These are phyloP conservation scores for Podarcis siculus DNA, from an alignment of 2,797 vertebrate species.

Conservation along the genomic window DNA sequence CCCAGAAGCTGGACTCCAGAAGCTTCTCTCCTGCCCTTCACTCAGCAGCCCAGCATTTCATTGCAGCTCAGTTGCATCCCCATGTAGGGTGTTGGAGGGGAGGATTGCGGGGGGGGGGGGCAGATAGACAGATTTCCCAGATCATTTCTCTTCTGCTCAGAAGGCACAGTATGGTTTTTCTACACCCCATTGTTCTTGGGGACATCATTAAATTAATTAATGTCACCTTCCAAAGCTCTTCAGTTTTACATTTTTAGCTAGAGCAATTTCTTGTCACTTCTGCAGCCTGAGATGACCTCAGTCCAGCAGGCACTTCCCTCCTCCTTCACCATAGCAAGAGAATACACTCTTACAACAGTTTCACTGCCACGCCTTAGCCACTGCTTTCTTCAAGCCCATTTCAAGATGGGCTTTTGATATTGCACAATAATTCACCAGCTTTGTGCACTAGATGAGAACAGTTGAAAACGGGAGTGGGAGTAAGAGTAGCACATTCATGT, in stretches of 20 bases:
- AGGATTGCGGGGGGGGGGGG: neutral
- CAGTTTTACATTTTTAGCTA: neutral
- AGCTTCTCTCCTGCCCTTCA: neutral
- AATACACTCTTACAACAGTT: neutral
- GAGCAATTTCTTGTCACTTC: neutral
- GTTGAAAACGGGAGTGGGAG: neutral
- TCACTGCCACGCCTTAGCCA: neutral
- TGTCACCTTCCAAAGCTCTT: neutral
- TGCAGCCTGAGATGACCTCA: neutral
- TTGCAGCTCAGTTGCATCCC: neutral
- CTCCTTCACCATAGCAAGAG: neutral
- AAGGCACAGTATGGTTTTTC: neutral
- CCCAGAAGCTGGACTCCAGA: neutral
- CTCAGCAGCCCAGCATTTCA: neutral
- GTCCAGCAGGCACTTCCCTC: neutral
- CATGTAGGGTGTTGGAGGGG: neutral
- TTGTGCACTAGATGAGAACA: neutral
- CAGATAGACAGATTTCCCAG: neutral
- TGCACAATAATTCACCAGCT: neutral
- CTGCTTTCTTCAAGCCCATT: neutral
- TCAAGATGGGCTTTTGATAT: neutral
- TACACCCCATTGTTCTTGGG: neutral
- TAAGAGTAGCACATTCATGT: neutral
- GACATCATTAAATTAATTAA: neutral
- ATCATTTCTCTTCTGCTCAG: neutral